Evolutionary conservation across 2,113 vertebrate genomes (phyloP), one percentile per base, ranked within the genome.

Genomic region (Bos javanicus): DNA sequence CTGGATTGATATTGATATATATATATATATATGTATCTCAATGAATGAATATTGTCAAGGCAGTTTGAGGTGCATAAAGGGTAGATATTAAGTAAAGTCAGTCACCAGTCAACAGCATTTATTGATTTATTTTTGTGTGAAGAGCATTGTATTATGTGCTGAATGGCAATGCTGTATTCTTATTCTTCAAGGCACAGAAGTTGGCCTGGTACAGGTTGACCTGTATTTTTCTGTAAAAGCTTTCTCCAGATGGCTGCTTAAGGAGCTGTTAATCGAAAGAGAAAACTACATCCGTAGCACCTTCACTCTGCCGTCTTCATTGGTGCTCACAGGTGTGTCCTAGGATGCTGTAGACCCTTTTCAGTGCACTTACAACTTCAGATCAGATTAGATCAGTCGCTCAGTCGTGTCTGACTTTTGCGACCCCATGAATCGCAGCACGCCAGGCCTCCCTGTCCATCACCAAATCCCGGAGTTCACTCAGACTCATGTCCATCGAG

Each of bases 91-190:
- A 91, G 95, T 92, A 94, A 96, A 97, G 96, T 71, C 95, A 94
- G 95, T 87, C 96, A 59, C 94, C 88, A 97, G 92, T 97, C 97
- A 98, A 87, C 96, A 98, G 92, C 48, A 46, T 85, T 88, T 95
- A 97, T 96, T 94, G 98, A 98, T 98, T 93, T 60, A 86, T 85
- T 97, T 96, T 92, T 94, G 81, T 96, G 94, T 94, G 95, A 92
- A 98, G 92, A 96, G 93, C 91, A 67, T 6, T 93, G 94, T 92
- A 96, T 83, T 97, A 74, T 59, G 71, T 97, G 71, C 92, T 93
- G 88, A 98, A 93, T 96, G 82, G 78, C 86, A 88, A 94, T 81
- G 71, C n/a, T 17, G 59, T 86, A 92, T 82, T 60, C 85, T 87
- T 94, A 90, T 67, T 88, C 82, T 96, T 96, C 81, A 83, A 94